Evolutionary conservation across 2,797 vertebrate genomes (phyloP).

Genomic region (Merluccius polli): DNA sequence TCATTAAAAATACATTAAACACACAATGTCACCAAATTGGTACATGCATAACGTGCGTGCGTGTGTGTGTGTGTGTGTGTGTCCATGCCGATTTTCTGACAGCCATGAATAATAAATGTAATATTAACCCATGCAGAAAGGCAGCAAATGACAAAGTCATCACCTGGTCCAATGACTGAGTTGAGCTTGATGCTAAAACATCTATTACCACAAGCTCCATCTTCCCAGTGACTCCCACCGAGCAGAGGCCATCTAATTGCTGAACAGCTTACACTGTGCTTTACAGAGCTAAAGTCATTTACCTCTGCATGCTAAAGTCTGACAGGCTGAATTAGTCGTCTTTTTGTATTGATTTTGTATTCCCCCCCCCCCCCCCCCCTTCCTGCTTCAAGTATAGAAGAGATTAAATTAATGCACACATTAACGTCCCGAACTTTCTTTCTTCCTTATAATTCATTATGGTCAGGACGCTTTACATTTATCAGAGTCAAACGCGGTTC

Average conservation of each 20-base stretch:
- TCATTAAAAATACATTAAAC: neutral
- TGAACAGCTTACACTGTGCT: neutral
- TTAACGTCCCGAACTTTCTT: neutral
- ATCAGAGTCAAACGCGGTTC: neutral
- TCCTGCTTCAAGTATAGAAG: neutral
- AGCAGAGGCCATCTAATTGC: neutral
- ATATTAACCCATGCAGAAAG: neutral
- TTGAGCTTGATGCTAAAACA: neutral
- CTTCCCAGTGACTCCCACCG: neutral
- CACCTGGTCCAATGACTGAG: neutral
- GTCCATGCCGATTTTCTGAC: neutral
- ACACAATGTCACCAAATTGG: neutral
- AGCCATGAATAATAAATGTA: neutral
- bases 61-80: slow-evolving; percentile 5
- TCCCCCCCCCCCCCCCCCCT: neutral
- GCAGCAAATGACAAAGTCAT: neutral
- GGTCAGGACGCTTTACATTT: neutral
- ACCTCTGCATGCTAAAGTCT: neutral
- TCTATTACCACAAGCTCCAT: neutral
- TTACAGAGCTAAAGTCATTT: neutral
- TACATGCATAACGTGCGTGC: neutral
- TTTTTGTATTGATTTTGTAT: neutral
- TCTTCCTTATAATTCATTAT: neutral
- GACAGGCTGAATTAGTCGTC: neutral
- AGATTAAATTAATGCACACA: neutral